These are phyloP conservation scores for Nipponacmea schrenckii DNA, from an alignment of 2,888 invertebrate genomes.

Conservation along the genomic window DNA sequence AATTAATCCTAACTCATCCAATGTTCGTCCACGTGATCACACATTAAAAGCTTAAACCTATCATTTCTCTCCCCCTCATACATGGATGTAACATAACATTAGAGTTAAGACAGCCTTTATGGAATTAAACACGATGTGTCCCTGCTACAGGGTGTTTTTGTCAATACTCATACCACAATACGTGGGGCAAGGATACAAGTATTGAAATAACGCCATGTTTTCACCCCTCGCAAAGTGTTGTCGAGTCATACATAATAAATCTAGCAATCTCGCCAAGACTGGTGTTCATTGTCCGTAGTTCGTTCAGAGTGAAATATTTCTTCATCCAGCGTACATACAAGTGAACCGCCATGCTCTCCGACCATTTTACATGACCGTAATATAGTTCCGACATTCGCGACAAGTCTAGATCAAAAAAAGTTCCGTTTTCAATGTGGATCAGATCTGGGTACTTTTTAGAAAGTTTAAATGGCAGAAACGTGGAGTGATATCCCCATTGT, in stretches of 20 bases:
- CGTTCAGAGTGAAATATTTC: constrained; percentile 17
- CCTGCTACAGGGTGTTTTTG: too few relatives aligned
- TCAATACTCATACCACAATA: too few relatives aligned
- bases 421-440: constrained; percentile 40
- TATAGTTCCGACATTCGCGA: constrained; percentile 34
- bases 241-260: constrained; percentile 24
- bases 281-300: constrained; percentile 22
- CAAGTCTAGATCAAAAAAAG: constrained; percentile 40
- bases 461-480: constrained; percentile 41
- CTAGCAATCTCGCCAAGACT: constrained; percentile 30
- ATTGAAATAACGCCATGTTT: too few relatives aligned
- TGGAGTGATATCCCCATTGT: constrained; percentile 46
- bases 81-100: too few relatives aligned
- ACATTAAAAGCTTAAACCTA: too few relatives aligned
- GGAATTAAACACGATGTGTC: too few relatives aligned
- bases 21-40: too few relatives aligned
- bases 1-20: too few relatives aligned
- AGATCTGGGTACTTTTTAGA: constrained; percentile 33
- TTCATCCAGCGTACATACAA: constrained; percentile 33
- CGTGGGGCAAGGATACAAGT: too few relatives aligned
- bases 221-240: constrained; percentile 11
- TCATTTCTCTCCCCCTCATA: too few relatives aligned
- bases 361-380: constrained; percentile 38
- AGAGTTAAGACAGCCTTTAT: too few relatives aligned
- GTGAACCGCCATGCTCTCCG: constrained; percentile 53